Base-by-base conservation (phyloP, 2,797 vertebrate genomes). In the Hipposideros larvatus region DNA sequence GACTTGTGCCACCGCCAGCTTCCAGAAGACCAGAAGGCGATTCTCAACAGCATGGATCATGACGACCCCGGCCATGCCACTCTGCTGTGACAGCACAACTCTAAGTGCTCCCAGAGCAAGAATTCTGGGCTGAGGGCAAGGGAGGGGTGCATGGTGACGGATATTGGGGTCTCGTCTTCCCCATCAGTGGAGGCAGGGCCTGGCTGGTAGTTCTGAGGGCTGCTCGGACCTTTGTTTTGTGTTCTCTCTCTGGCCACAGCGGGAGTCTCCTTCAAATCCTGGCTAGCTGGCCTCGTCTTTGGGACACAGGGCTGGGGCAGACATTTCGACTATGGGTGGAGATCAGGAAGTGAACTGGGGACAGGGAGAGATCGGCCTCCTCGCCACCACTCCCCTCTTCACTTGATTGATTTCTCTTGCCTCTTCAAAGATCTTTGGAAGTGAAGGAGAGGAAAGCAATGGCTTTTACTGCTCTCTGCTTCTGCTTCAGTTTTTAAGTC, bases 1-100 rank as follows among this genome's bases (percentile, higher is more conserved):
- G 99, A 99, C 98, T 98, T 99, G 98, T 99, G 98, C 96, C 99
- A 99, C 98, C 99, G 99, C 96, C 99, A 99, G 98, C 99, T 99
- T 91, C 99, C 99, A 46, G 99, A 99, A 98, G 99, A 99, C 98
- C 99, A 99, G 99, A 99, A 99, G 71, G 99, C 99, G 90, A 99
- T 99, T 97, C 99, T 99, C 99, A 99, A 99, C 98, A 99, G 99
- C 89, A 99, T 99, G 98, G 99, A 99, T 98, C 99, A 99, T 0
- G 99, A 99, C 0, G 99, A 99, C 97, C 98, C 98, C 75, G 98
- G 98, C 55, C 99, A 99, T 10, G 99, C 99, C 97, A 99, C 99
- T 96, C 98, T 99, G 97, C 99, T 98, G 98, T 99, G 99, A 99
- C 92, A 70, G 90, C 65, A 34, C 71, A 63, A 95, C 95, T 97